phyloP scores from a whole-genome alignment of 2,113 vertebrate genomes.

The Prionailurus bengalensis region DNA sequence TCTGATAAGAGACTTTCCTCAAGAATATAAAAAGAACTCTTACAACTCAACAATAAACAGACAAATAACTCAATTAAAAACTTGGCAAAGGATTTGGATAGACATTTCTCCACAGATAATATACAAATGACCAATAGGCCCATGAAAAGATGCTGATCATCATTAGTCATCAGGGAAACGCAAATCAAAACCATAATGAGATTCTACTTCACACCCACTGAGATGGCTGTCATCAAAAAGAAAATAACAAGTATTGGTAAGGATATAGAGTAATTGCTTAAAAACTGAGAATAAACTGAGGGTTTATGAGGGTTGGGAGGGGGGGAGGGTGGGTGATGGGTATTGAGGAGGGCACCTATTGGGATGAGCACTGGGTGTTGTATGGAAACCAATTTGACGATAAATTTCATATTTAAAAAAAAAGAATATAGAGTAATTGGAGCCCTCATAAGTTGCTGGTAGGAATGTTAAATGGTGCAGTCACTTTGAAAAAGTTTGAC shows the following conservation, averaged over 20 bases:
- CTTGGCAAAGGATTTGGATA: background rate
- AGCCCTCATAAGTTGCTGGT: background rate
- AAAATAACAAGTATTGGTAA: background rate
- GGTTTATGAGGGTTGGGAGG: too few relatives aligned
- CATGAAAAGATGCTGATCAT: background rate
- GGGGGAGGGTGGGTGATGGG: too few relatives aligned
- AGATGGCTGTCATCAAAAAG: background rate
- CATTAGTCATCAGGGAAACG: conserved; percentile 4
- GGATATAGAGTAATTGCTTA: background rate
- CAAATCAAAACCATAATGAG: conserved; percentile 48
- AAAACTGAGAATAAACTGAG: too few relatives aligned
- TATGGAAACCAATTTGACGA: too few relatives aligned
- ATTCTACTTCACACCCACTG: background rate
- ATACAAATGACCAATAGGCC: background rate
- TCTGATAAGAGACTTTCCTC: background rate
- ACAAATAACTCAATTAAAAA: background rate
- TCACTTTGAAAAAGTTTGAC: conserved; percentile 24
- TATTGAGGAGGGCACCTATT: too few relatives aligned
- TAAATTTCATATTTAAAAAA: too few relatives aligned
- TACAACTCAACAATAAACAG: conserved; percentile 42
- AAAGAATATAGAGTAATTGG: background rate
- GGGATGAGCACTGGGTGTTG: too few relatives aligned
- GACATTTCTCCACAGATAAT: conserved; percentile 7
- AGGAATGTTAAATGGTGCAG: background rate
- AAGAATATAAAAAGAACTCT: conserved; percentile 32